These are phyloP conservation scores for Climacteris rufus DNA, from an alignment of 2,113 vertebrate genomes.

Conservation along the genomic window DNA sequence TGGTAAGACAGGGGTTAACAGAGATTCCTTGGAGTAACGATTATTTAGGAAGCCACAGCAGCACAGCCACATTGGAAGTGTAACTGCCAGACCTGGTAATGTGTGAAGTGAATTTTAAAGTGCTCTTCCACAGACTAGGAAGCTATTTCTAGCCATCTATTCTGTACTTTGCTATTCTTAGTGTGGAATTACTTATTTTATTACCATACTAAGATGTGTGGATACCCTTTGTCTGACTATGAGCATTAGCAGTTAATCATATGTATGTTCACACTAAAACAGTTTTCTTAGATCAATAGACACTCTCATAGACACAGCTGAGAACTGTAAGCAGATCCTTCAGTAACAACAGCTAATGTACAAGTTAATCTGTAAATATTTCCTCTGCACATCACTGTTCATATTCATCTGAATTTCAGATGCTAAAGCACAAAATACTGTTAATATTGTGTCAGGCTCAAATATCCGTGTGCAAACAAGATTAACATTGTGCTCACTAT, in stretches of 20 bases:
- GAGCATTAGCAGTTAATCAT: conserved; percentile 6
- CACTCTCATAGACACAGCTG: background rate
- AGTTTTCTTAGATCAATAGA: background rate
- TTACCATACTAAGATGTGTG: background rate
- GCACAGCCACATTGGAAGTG: background rate
- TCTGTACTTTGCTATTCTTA: background rate
- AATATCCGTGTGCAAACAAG: conserved; percentile 41
- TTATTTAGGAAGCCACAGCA: conserved; percentile 8
- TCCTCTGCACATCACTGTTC: background rate
- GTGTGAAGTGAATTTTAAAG: background rate
- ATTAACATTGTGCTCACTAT: conserved; percentile 13
- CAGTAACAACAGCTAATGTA: background rate
- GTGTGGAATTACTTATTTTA: background rate
- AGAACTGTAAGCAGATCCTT: background rate
- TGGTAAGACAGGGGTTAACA: background rate
- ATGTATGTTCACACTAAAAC: background rate
- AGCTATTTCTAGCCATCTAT: background rate
- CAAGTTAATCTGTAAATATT: conserved; percentile 27
- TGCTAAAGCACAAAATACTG: conserved; percentile 50
- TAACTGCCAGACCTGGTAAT: background rate
- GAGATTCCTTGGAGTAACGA: background rate
- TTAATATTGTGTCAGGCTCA: conserved; percentile 33
- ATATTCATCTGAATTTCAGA: conserved; percentile 18
- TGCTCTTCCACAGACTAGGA: background rate
- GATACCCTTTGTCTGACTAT: background rate